Base-by-base conservation (phyloP, 2,888 invertebrate species). In the Lysandra bellargus region DNA sequence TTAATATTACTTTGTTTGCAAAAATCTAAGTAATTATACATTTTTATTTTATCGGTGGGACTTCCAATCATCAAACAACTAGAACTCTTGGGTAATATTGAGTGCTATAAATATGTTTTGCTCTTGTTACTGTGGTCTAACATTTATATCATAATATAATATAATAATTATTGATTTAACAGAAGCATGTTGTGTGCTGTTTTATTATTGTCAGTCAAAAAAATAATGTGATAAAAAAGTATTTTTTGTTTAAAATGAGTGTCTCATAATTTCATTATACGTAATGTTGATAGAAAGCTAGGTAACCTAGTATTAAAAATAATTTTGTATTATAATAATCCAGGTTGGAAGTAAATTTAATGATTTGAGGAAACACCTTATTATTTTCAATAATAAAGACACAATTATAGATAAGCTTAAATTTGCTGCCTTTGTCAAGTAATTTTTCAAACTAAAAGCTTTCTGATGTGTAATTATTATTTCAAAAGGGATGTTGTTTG, bases 21-120 rank as follows among this genome's bases (percentile, higher is more conserved):
- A 57, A 30, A 76, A 37, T n/a, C 12, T 64, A 44, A 5, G 9
- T 77, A 53, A 49, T 53, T 49, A 37, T 76, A 49, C 6, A 57
- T 79, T 80, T 82, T 79, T 89, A 87, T 84, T 85, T 91, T 90
- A 85, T 91, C 87, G 88, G 89, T 90, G 74, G 87, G 85, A 82
- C 86, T 85, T 82, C 83, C 83, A 84, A 80, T 82, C 87, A 85
- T 57, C 88, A 84, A 83, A 83, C 87, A 84, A 79, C 85, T 90
- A 93, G 93, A 92, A 90, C 82, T 86, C 87, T 86, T 93, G 93
- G 94, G 94, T 94, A 94, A 90, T 88, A 85, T 83, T 81, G 80
- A 84, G 83, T 80, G 80, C 44, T 79, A 82, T 76, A 53, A 33
- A 75, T 17, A 14, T 57, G 7, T 53, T 30, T 53, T 69, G 17